Percentiles rank a stretch among this genome's conserved stretches.
phyloP scores from a whole-genome alignment of 2,888 invertebrate species.

The Lochmaea crataegi region DNA sequence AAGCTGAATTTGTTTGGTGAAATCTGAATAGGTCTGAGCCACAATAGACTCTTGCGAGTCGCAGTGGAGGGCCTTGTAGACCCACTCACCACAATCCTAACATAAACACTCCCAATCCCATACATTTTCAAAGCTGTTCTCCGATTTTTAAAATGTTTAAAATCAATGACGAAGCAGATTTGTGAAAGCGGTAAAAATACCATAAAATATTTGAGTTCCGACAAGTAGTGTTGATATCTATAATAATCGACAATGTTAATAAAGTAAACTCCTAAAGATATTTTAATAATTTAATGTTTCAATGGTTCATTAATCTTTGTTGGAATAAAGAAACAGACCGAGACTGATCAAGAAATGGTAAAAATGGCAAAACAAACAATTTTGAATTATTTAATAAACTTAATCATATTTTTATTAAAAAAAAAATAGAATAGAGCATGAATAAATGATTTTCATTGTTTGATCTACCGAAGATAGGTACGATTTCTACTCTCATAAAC shows the following conservation, averaged over 20 bases:
- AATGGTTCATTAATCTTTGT: constrained; percentile 21
- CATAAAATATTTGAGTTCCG: not conserved
- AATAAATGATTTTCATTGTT: not conserved
- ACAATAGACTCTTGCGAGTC: too few relatives aligned
- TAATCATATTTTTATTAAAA: not conserved
- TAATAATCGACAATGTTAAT: constrained; percentile 14
- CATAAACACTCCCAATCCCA: not conserved
- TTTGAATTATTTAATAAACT: not conserved
- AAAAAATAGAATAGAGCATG: not conserved
- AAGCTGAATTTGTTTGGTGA: too few relatives aligned
- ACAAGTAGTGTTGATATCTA: constrained; percentile 18
- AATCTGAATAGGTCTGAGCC: too few relatives aligned
- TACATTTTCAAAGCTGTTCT: not conserved
- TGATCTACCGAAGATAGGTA: not conserved
- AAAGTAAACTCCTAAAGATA: constrained; percentile 13
- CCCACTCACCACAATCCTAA: too few relatives aligned
- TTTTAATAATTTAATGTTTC: constrained; percentile 22
- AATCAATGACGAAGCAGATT: not conserved
- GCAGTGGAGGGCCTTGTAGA: too few relatives aligned
- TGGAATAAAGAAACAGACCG: constrained; percentile 19
- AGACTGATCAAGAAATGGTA: constrained; percentile 6
- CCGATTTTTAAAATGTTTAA: not conserved
- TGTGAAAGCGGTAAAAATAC: not conserved
- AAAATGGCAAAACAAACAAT: not conserved
- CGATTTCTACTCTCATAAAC: not conserved